Evolutionary conservation across 2,797 vertebrate genomes (phyloP).

Genomic region (Gymnoscopelus microlampas): DNA sequence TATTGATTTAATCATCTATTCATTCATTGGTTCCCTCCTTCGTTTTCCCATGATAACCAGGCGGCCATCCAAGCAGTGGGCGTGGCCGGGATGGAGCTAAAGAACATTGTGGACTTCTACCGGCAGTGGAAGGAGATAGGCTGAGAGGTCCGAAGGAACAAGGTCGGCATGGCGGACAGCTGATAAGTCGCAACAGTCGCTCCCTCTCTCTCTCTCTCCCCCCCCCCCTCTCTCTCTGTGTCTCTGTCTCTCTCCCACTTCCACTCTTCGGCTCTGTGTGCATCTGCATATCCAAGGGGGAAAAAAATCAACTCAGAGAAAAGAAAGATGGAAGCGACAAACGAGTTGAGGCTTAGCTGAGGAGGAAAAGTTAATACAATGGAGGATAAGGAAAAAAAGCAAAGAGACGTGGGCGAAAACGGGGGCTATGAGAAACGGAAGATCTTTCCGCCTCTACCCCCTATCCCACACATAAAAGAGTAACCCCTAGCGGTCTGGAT

Average conservation of each 20-base stretch:
- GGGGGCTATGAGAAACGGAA: slow-evolving; percentile 57
- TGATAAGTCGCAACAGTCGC: slow-evolving; percentile 82
- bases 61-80: slow-evolving; percentile 87
- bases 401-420: slow-evolving; percentile 45
- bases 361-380: slow-evolving; percentile 63
- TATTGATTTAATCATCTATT: too few relatives aligned
- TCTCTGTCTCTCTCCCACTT: slow-evolving; percentile 53
- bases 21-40: not conserved
- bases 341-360: slow-evolving; percentile 61
- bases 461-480: slow-evolving; percentile 64
- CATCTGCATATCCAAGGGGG: slow-evolving; percentile 23
- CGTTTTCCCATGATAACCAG: slow-evolving; percentile 64
- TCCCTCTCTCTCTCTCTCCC: slow-evolving; percentile 76
- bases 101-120: slow-evolving; percentile 95
- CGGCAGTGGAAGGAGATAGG: slow-evolving; percentile 99
- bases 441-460: slow-evolving; percentile 61
- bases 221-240: slow-evolving; percentile 83
- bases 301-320: slow-evolving; percentile 24
- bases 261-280: too few relatives aligned
- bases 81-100: slow-evolving; percentile 90
- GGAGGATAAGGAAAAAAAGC: slow-evolving; percentile 51
- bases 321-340: slow-evolving; percentile 31
- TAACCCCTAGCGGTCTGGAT: slow-evolving; percentile 60
- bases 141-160: slow-evolving; percentile 79
- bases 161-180: slow-evolving; percentile 77